phyloP scores from a whole-genome alignment of 2,888 invertebrate genomes.

The Stenotaenia linearis region DNA sequence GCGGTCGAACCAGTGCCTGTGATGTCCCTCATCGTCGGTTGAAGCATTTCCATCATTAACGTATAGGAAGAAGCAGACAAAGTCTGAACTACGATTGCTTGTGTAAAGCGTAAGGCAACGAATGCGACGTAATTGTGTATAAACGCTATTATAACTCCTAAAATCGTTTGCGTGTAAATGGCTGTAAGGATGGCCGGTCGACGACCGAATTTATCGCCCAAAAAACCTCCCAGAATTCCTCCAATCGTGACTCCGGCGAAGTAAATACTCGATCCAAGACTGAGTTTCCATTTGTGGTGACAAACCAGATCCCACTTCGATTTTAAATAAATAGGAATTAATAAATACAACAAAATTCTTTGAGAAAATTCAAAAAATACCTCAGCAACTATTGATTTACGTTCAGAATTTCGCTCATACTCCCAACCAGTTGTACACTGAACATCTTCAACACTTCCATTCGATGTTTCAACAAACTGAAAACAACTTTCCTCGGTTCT shows the following conservation, averaged over 20 bases:
- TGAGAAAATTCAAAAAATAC: too few relatives aligned
- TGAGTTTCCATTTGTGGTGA: not conserved
- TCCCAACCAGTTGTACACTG: too few relatives aligned
- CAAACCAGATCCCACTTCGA: conserved; percentile 28
- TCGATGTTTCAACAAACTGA: too few relatives aligned
- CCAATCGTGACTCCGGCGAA: conserved; percentile 24
- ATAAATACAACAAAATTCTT: too few relatives aligned
- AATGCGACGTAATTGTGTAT: conserved; percentile 2
- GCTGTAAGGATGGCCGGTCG: not conserved
- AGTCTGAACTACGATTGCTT: conserved; percentile 1
- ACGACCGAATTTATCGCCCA: not conserved
- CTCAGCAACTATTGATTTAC: too few relatives aligned
- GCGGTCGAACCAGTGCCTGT: conserved; percentile 51
- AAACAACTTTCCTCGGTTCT: too few relatives aligned
- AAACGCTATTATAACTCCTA: not conserved
- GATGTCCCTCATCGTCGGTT: conserved; percentile 49
- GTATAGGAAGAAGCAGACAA: conserved; percentile 46
- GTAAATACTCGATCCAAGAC: conserved; percentile 2
- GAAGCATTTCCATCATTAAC: conserved; percentile 52
- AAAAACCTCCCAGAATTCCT: not conserved
- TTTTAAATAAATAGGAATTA: not conserved
- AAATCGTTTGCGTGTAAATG: not conserved
- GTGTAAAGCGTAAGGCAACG: not conserved
- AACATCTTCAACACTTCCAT: too few relatives aligned
- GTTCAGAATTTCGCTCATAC: too few relatives aligned